Base-by-base conservation (phyloP, 1,140 invertebrate species). In the Colletes gigas region DNA sequence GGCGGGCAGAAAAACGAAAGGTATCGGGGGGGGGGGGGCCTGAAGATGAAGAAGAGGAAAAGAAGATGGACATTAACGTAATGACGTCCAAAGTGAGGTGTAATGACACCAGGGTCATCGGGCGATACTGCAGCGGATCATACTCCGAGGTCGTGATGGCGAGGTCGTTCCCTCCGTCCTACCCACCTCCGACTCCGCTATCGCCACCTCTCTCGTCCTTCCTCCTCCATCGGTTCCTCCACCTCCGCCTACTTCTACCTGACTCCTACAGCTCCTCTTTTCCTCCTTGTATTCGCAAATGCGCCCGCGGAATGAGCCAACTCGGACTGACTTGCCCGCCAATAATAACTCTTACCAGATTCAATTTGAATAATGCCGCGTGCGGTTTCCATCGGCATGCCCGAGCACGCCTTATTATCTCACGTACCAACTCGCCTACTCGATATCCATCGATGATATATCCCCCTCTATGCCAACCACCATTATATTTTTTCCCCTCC, bases 281-380 rank as follows among this genome's bases (percentile, higher is more conserved):
- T 87, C 83, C 82, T 82, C 82, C 87, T 89, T 67, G 70, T 86
- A 85, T 88, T 90, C 84, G 85, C 87, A 87, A 91, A 90, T 89
- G 89, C 85, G 84, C 86, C 76, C 87, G 82, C 89, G 86, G 87
- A 91, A 91, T 91, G 82, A 89, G 87, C 85, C 81, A 77, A 77
- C 86, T 85, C 82, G 81, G 83, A 77, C 83, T 83, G 83, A 88
- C 86, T 90, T 89, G 85, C 88, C 89, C 87, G 89, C 89, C 91
- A 92, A 92, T 92, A 91, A 92, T 92, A 92, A 93, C 92, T 92
- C 91, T 92, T 92, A 89, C 89, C 87, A 88, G 89, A 93, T 93
- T 93, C 91, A 92, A 93, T 93, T 93, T 93, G 90, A 93, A 93
- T 93, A 93, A 93, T 93, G 89, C 88, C 89, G 91, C 90, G 89